Conservation (phyloP, 1,140 invertebrate genomes). For the Pachypsylla venusta region DNA sequence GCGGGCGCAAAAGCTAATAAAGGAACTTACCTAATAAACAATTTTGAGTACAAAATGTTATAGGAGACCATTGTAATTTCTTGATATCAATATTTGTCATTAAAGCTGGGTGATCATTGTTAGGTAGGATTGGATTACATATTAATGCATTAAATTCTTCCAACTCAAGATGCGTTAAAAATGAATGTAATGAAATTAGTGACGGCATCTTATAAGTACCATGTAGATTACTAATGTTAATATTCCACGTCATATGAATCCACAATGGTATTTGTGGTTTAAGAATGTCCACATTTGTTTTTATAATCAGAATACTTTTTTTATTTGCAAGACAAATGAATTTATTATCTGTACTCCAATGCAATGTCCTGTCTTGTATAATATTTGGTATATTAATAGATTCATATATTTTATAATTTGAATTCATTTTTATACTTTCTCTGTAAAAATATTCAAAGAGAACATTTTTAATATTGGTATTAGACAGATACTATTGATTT, state of each 20-base stretch:
- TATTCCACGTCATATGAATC: not conserved
- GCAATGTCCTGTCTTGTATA: not conserved
- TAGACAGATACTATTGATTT: no score
- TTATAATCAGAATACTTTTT: not conserved
- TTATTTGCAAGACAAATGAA: not conserved
- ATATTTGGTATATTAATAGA: not conserved
- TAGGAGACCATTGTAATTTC: not conserved
- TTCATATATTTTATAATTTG: conserved; percentile 2
- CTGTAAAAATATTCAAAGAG: no score
- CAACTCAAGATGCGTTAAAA: not conserved
- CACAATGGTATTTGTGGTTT: not conserved
- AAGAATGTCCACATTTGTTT: not conserved
- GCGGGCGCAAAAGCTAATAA: not conserved
- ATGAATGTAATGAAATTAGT: not conserved
- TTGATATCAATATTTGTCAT: not conserved
- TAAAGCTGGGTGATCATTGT: not conserved
- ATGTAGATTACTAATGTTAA: not conserved
- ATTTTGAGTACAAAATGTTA: not conserved
- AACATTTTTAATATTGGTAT: no score
- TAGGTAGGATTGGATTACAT: not conserved
- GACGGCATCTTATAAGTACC: not conserved
- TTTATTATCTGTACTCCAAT: not conserved
- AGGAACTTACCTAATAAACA: not conserved
- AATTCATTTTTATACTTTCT: no score
- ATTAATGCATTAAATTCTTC: not conserved